Percentiles rank a stretch among this genome's conserved stretches.
phyloP scores from a whole-genome alignment of 2,888 invertebrate genomes.

The Acrocyrtus sp. region DNA sequence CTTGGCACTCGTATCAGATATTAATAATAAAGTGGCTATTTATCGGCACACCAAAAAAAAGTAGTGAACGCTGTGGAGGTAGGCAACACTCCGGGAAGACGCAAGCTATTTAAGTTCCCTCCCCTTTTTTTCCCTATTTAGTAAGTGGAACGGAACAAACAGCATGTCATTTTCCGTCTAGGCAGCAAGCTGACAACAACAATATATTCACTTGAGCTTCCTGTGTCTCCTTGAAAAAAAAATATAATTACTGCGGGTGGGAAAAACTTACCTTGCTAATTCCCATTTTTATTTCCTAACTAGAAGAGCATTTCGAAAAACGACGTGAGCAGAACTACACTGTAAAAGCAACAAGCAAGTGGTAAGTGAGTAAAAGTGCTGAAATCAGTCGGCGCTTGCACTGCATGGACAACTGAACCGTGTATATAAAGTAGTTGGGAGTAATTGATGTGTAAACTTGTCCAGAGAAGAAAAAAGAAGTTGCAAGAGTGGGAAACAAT shows the following conservation, averaged over 20 bases:
- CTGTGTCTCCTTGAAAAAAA: background rate
- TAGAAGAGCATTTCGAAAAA: background rate
- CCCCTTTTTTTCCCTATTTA: background rate
- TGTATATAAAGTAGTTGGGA: background rate
- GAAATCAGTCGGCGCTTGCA: background rate
- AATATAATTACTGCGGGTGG: background rate
- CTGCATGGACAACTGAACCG: background rate
- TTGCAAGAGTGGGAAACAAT: background rate
- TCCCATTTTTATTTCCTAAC: background rate
- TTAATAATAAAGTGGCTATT: background rate
- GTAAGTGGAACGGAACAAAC: background rate
- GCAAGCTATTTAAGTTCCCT: background rate
- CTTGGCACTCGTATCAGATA: background rate
- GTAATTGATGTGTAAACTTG: background rate
- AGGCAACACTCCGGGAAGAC: background rate
- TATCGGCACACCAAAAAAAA: background rate
- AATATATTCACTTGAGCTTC: background rate
- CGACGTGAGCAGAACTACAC: background rate
- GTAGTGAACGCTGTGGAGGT: background rate
- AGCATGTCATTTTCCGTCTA: background rate
- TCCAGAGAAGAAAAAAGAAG: background rate
- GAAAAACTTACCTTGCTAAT: background rate
- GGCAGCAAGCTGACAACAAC: background rate
- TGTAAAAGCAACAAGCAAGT: background rate
- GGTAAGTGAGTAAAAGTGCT: background rate